Evolutionary conservation across 2,888 invertebrate genomes (phyloP), one percentile per base, ranked within the genome.

Genomic region (Ichneumoninae sp.): DNA sequence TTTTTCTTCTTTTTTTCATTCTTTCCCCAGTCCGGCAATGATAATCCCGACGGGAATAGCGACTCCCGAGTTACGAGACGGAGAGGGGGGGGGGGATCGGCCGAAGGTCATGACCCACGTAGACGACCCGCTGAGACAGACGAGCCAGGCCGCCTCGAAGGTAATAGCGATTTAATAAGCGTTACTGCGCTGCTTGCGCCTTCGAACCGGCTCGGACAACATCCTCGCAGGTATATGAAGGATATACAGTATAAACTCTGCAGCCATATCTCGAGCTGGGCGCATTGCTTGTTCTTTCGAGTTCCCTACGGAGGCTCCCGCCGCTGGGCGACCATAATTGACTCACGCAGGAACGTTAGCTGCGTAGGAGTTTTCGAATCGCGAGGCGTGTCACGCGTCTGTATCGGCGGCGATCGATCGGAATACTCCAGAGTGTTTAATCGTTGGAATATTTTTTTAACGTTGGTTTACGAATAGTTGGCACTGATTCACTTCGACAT

Each of bases 111-210:
- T 76, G 82, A 84, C 84, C 84, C 69, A 77, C 79, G 79, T 80
- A 77, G 76, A 82, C 80, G 80, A 84, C 82, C 79, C 75, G 82
- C 82, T 84, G 86, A 60, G 82, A 86, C 80, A 71, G 77, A 77
- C 79, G 81, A 85, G 81, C 52, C 70, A 8, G 40, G 65, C 40
- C 54, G 68, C 75, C 70, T 75, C 69, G 70, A 60, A 66, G 75
- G 85, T 86, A 86, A 88, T 82, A 77, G 87, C 83, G 66, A 83
- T 88, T 89, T 86, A 88, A 88, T 86, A 87, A 87, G 87, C 88
- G 76, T 86, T 82, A 82, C 83, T 65, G 75, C 75, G 52, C 66
- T n/a, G n/a, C 30, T 47, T 70, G 71, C 69, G 57, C 70, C 71
- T 66, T 57, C 54, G 47, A 40, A 74, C 75, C 81, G 52, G 44